These are phyloP conservation scores for Metopia argyrocephala DNA, from an alignment of 2,888 invertebrate species.

Conservation along the genomic window DNA sequence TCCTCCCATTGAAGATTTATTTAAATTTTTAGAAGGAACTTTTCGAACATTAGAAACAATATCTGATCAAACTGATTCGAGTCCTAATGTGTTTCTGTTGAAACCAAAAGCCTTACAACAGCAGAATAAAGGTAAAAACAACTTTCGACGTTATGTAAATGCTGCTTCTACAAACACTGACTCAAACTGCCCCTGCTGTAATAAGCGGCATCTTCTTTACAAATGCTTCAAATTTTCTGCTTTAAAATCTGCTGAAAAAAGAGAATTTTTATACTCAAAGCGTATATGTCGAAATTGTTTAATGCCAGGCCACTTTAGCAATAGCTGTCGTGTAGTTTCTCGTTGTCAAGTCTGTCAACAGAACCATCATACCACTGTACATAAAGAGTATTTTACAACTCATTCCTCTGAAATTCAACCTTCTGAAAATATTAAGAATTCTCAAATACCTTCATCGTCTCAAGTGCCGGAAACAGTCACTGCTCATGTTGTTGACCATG, in stretches of 20 bases:
- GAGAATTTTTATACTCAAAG: slow-evolving; percentile 11
- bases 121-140: background rate
- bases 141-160: background rate
- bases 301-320: slow-evolving; percentile 30
- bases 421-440: background rate
- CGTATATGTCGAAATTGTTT: slow-evolving; percentile 42
- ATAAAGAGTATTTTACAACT: slow-evolving; percentile 1
- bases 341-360: slow-evolving; percentile 21
- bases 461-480: background rate
- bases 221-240: slow-evolving; percentile 47
- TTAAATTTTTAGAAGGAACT: slow-evolving; percentile 18
- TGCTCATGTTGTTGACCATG: slow-evolving; percentile 7
- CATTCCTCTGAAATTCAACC: background rate
- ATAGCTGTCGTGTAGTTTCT: slow-evolving; percentile 4
- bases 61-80: background rate
- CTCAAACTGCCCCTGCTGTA: slow-evolving; percentile 30
- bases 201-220: slow-evolving; percentile 19
- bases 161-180: background rate
- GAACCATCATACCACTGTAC: slow-evolving; percentile 23
- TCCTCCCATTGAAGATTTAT: slow-evolving; percentile 7
- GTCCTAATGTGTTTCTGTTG: background rate
- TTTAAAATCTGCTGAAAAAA: slow-evolving; percentile 19
- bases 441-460: background rate
- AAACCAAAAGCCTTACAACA: background rate
- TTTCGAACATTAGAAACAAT: slow-evolving; percentile 27